Conservation (phyloP, 37 sponge, comb jelly and placozoan genomes). For the Halisarca cf. caerulea region DNA sequence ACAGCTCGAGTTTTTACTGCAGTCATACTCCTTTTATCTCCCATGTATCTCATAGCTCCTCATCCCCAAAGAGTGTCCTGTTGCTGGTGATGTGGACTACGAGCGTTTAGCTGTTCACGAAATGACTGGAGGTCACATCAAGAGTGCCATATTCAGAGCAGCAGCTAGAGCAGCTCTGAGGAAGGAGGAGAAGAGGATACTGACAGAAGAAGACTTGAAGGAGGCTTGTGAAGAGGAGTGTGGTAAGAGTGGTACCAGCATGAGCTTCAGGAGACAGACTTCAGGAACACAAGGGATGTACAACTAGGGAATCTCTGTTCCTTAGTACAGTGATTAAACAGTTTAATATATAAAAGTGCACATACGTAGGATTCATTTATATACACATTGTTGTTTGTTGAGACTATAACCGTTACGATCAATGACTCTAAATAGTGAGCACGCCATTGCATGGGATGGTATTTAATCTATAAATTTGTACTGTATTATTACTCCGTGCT, state of each 20-base stretch:
- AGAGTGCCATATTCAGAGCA: constrained; percentile 71
- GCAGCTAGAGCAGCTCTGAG: constrained; percentile 79
- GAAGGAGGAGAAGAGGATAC: constrained; percentile 31
- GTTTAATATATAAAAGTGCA: no score
- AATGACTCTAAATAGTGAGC: no score
- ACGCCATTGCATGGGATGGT: no score
- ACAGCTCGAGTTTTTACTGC: background rate
- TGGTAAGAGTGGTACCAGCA: constrained; percentile 57
- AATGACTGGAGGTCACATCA: constrained; percentile 82
- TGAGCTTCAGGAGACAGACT: constrained; percentile 63
- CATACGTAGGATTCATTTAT: no score
- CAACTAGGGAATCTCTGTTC: no score
- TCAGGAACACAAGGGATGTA: constrained; percentile 58
- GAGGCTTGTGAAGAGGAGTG: constrained; percentile 71
- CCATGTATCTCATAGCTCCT: constrained; percentile 38
- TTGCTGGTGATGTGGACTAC: constrained; percentile 69
- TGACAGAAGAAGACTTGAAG: constrained; percentile 62
- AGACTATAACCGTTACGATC: no score
- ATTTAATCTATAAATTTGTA: no score
- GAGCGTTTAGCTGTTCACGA: constrained; percentile 54
- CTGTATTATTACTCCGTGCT: no score
- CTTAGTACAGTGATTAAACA: no score
- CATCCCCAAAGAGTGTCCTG: constrained; percentile 73
- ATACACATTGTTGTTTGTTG: no score
- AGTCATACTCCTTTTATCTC: background rate